Base-by-base conservation (phyloP, 1,140 invertebrate species). In the Saccostrea glomerata region DNA sequence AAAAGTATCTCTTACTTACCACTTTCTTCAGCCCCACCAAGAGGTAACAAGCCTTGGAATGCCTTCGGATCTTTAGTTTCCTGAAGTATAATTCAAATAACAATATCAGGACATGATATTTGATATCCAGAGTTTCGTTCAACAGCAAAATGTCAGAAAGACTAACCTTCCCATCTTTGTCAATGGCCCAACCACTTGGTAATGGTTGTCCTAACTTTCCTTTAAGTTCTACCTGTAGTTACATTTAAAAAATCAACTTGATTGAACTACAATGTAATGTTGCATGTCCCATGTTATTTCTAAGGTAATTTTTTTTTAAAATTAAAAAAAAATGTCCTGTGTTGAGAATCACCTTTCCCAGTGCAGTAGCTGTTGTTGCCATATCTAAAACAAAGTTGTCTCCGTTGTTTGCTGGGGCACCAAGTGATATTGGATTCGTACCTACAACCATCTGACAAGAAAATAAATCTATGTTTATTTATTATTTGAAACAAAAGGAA, bases 361-460 rank as follows among this genome's bases (percentile, higher is more conserved):
- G 95, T 40, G 97, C 97, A 0, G 98, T 98, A 0, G 97, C 96
- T 0, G 98, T 97, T 0, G 98, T 98, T 0, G 98, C 98, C 98
- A 99, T 99, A 93, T 99, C 98, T 55, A 99, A 94, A 0, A 98
- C 96, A 95, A 98, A 99, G 77, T 96, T 95, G 92, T 98, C 98
- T 0, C 96, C 96, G 66, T 96, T 94, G 0, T 96, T 97, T n/a
- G 91, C 93, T 1, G 97, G 96, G n/a, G 98, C 98, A 0, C 97
- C 98, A 0, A 98, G 93, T 0, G 97, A 96, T 9, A 99, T 88
- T 0, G 98, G 98, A 95, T 99, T 99, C 0, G 98, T 98, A n/a
- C 98, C 98, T 0, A 99, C 94, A 4, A 96, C 97, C 1, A 96
- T 95, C 95, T 97, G 94, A 56, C 85, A 85, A 77, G 56, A 77